Conservation (phyloP, 2,797 vertebrate species). For the Cuniculus paca region DNA sequence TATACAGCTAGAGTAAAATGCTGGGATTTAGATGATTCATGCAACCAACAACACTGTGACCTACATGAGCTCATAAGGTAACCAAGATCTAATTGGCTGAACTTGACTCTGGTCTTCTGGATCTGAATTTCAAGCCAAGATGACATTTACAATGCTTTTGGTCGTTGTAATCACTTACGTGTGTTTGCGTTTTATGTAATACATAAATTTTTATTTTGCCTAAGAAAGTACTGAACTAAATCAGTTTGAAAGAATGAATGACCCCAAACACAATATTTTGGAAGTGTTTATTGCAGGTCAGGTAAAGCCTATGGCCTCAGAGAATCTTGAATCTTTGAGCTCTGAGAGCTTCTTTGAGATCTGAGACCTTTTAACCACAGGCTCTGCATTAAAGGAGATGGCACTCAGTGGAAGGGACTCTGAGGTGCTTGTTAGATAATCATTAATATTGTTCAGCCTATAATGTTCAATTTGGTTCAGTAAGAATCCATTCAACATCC, state of each 20-base stretch:
- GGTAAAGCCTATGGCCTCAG: not conserved
- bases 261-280: not conserved
- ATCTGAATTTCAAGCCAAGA: not conserved
- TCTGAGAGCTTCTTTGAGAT: not conserved
- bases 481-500: not conserved
- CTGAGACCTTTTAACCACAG: not conserved
- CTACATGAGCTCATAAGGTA: not conserved
- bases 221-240: slow-evolving; percentile 43
- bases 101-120: not conserved
- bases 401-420: not conserved
- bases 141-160: not conserved
- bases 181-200: slow-evolving; percentile 48
- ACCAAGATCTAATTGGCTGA: not conserved
- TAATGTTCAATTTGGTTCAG: slow-evolving; percentile 4
- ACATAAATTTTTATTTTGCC: slow-evolving; percentile 43
- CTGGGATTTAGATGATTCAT: not conserved
- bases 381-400: slow-evolving; percentile 10
- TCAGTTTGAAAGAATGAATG: slow-evolving; percentile 45
- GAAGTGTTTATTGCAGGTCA: slow-evolving; percentile 35
- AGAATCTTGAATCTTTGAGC: slow-evolving; percentile 9
- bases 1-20: slow-evolving; percentile 2
- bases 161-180: not conserved
- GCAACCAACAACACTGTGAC: not conserved
- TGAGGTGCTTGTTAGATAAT: not conserved
- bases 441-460: slow-evolving; percentile 21